Conservation (phyloP, 1,140 invertebrate genomes). For the Elymnias hypermnestra region DNA sequence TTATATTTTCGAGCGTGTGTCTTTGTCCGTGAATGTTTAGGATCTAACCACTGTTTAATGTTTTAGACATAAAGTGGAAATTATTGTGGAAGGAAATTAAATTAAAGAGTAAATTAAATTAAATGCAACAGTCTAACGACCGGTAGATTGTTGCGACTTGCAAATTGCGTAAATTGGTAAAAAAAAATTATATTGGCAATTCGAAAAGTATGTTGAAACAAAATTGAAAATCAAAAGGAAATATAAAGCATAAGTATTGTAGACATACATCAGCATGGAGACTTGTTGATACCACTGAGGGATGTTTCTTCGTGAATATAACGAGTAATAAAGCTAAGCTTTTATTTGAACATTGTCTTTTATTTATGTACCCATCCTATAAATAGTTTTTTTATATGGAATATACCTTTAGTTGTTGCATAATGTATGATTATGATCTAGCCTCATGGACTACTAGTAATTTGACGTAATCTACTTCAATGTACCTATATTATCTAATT, state of each 20-base stretch:
- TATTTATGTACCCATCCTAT: conserved; percentile 34
- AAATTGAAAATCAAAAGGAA: conserved; percentile 58
- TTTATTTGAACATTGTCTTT: conserved; percentile 73
- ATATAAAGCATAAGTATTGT: conserved; percentile 53
- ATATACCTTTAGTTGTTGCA: no score
- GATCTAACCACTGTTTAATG: conserved; percentile 71
- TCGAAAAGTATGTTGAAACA: conserved; percentile 56
- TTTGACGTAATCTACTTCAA: no score
- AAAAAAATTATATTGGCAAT: conserved; percentile 46
- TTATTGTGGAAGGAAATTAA: conserved; percentile 52
- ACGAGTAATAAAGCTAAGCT: conserved; percentile 78
- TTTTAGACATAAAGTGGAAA: conserved; percentile 63
- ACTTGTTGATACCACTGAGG: conserved; percentile 73
- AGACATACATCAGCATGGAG: conserved; percentile 50
- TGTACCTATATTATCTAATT: no score
- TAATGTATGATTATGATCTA: no score
- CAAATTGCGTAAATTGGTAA: conserved; percentile 47
- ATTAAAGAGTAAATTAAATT: conserved; percentile 45
- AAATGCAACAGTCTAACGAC: conserved; percentile 22
- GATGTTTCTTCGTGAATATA: conserved; percentile 77
- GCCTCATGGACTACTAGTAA: no score
- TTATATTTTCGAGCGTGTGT: conserved; percentile 77
- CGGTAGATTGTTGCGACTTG: conserved; percentile 27
- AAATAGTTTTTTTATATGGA: no score
- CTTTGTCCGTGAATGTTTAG: conserved; percentile 76